Evolutionary conservation across 2,797 vertebrate species (phyloP).

Genomic region (Peromyscus eremicus): DNA sequence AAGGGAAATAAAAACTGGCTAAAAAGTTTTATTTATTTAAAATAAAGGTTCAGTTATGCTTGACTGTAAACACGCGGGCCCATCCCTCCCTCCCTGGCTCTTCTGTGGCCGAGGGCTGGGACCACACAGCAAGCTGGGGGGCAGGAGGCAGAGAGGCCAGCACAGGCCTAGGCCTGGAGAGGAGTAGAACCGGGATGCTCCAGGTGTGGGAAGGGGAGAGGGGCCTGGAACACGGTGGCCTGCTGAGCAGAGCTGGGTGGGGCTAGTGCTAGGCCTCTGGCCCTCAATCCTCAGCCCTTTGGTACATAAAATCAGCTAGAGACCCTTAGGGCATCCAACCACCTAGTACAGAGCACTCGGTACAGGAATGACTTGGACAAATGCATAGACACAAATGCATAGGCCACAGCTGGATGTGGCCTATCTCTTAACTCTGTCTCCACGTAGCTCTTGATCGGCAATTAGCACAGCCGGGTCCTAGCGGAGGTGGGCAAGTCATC

Average conservation of each 20-base stretch:
- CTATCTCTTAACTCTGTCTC: neutral
- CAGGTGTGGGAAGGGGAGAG: slow-evolving; percentile 78
- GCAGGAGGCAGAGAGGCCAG: slow-evolving; percentile 74
- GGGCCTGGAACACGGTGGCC: neutral
- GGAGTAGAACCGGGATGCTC: slow-evolving; percentile 55
- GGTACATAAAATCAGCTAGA: neutral
- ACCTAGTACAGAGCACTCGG: accelerated
- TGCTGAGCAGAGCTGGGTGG: neutral
- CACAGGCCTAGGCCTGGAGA: neutral
- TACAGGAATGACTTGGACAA: neutral
- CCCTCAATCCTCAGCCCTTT: neutral
- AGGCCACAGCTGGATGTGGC: neutral
- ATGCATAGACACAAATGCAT: neutral
- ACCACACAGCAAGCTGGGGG: slow-evolving; percentile 88
- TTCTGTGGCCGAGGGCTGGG: slow-evolving; percentile 84
- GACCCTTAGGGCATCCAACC: neutral
- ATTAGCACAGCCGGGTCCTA: neutral
- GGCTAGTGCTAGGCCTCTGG: neutral
- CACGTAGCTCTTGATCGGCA: neutral
- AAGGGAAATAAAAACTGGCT: slow-evolving; percentile 86
- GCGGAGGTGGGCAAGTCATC: neutral
- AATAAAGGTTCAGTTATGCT: slow-evolving; percentile 88
- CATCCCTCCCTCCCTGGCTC: slow-evolving; percentile 81
- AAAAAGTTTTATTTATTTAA: slow-evolving; percentile 90
- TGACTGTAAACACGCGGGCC: slow-evolving; percentile 89